Evolutionary conservation across 2,888 invertebrate species (phyloP).

Genomic region (Mactromeris polynyma): DNA sequence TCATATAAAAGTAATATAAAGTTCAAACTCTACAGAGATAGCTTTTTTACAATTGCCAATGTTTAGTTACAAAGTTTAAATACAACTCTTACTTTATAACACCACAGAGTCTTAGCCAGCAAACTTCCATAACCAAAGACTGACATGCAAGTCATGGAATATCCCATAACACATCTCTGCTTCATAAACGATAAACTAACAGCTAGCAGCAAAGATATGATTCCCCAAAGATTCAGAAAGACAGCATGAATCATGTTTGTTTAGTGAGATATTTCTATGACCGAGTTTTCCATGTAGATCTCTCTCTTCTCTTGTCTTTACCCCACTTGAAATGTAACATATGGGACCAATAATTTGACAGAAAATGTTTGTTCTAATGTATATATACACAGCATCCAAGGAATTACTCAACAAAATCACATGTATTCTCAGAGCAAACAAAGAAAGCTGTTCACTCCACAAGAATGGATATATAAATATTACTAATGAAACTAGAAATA

Average conservation of each 20-base stretch:
- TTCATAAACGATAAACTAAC: background rate
- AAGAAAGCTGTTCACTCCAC: background rate
- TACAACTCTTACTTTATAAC: background rate
- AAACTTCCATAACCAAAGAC: background rate
- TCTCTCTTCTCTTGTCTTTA: background rate
- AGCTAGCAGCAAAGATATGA: background rate
- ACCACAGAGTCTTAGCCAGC: background rate
- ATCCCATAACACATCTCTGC: background rate
- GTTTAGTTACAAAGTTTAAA: background rate
- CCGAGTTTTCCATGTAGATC: background rate
- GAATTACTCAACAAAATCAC: background rate
- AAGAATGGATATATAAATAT: background rate
- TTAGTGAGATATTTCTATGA: background rate
- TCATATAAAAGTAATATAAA: too few relatives aligned
- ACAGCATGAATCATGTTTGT: background rate
- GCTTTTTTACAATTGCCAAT: background rate
- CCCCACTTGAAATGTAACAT: conserved; percentile 8
- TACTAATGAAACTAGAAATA: too few relatives aligned
- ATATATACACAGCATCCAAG: background rate
- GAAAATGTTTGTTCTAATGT: background rate
- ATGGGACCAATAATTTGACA: conserved; percentile 1
- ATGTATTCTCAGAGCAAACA: background rate
- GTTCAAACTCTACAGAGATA: background rate
- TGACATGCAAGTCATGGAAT: background rate
- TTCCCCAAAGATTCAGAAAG: background rate